These are phyloP conservation scores for Platycnemis pennipes DNA, from an alignment of 2,888 invertebrate species.

Conservation along the genomic window DNA sequence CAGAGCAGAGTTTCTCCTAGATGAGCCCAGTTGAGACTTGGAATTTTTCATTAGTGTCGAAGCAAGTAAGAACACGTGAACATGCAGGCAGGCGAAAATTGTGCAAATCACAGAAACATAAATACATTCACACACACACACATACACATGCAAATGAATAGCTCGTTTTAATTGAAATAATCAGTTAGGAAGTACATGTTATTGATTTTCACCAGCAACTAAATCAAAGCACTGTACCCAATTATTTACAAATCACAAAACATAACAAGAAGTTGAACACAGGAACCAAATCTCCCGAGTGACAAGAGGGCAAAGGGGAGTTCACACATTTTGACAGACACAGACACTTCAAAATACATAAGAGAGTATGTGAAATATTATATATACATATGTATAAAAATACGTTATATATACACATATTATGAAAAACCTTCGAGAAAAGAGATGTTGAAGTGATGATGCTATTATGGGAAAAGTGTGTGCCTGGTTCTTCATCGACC, in stretches of 20 bases:
- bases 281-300: background rate
- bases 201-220: background rate
- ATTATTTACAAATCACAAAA: background rate
- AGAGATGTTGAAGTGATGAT: slow-evolving; percentile 10
- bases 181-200: background rate
- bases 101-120: background rate
- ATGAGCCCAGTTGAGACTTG: background rate
- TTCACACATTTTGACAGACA: slow-evolving; percentile 20
- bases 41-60: background rate
- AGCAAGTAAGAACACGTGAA: background rate
- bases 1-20: slow-evolving; percentile 33
- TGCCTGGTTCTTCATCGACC: slow-evolving; percentile 56
- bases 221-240: background rate
- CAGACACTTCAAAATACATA: background rate
- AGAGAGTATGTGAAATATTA: slow-evolving; percentile 35
- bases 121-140: background rate
- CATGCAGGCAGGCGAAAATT: background rate
- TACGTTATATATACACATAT: slow-evolving; percentile 18
- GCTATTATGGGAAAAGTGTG: slow-evolving; percentile 25
- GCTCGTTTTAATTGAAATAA: slow-evolving; percentile 2
- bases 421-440: slow-evolving; percentile 13
- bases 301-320: background rate
- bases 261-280: background rate
- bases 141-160: background rate
- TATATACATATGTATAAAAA: slow-evolving; percentile 37